Base-by-base conservation (phyloP, 2,113 vertebrate genomes). In the Phylloscopus trochilus region DNA sequence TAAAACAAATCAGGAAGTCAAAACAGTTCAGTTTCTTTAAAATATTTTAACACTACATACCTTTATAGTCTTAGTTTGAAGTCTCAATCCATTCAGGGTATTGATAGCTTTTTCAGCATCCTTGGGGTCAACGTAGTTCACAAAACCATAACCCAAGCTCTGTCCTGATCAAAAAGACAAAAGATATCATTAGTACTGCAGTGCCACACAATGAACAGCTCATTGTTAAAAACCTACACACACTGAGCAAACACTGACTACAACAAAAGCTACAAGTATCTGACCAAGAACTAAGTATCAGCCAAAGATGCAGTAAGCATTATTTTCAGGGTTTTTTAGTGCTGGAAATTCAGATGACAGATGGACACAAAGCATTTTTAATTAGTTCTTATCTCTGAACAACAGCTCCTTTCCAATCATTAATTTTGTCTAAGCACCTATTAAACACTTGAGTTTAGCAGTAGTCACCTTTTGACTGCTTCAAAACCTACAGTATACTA, bases 1-100 rank as follows among this genome's bases (percentile, higher is more conserved):
- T 10, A 59, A 68, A 94, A 68, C 3, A 52, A 64, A 46, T 24
- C 13, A 78, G 18, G 5, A 39, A 33, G 16, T 43, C 64, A 51
- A 67, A 84, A 41, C 9, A 63, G 2, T 63, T 86, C 7, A 5
- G 8, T 70, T 75, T 52, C 33, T 75, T 76, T 19, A 62, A 80
- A 53, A 79, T 37, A 44, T 39, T 79, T 56, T 68, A 72, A 44
- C 6, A 39, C 3, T 76, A 98, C 98, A 93, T 98, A 99, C 99
- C 98, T 99, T 99, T 97, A 99, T 99, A 95, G 99, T 99, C 98
- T 99, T 99, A 95, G 99, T 99, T 97, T 99, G 99, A 96, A 99
- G 99, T 98, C 99, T 98, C 97, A 99, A 97, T 98, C 99, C 99
- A 92, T 99, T 99, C 97, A 99, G 97, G 35, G 99, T 99, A 97